A percentile compares a stretch with the other conserved stretches of the same genome.
Evolutionary conservation across 1,140 invertebrate species (phyloP).

Genomic region (Papilio glaucus): DNA sequence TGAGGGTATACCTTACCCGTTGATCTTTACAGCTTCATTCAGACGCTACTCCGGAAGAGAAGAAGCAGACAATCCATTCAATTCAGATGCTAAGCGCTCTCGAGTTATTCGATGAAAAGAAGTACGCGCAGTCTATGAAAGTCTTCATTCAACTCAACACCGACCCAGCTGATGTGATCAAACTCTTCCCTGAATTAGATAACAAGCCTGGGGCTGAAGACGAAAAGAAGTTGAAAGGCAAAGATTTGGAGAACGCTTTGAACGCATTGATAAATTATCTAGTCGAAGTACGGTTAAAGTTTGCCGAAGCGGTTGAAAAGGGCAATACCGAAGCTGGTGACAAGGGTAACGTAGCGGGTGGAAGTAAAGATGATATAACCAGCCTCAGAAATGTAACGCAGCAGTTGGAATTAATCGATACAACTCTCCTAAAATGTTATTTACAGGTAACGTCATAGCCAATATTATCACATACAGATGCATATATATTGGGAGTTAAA

Average conservation of each 20-base stretch:
- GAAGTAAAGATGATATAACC: conserved; percentile 64
- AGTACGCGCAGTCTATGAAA: conserved; percentile 95
- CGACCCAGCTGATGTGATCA: conserved; percentile 97
- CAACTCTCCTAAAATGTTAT: conserved; percentile 98
- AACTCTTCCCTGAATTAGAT: conserved; percentile 95
- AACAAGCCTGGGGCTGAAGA: conserved; percentile 84
- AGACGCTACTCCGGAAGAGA: conserved; percentile 91
- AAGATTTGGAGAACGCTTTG: conserved; percentile 94
- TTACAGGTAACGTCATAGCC: conserved; percentile 87
- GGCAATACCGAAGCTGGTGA: conserved; percentile 69
- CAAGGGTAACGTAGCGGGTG: conserved; percentile 39
- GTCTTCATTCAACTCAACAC: conserved; percentile 95
- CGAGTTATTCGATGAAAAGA: conserved; percentile 94
- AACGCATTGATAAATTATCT: conserved; percentile 95
- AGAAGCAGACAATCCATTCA: conserved; percentile 90
- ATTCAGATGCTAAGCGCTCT: conserved; percentile 96
- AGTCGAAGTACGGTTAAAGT: conserved; percentile 87
- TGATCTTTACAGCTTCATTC: conserved; percentile 89
- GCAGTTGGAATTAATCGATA: conserved; percentile 97
- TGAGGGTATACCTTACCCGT: too few species aligned
- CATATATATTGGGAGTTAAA: too few species aligned
- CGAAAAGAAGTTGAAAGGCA: conserved; percentile 86
- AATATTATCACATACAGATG: too few species aligned
- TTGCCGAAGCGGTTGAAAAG: conserved; percentile 61
- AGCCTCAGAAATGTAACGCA: conserved; percentile 83